Percentiles rank a stretch among this genome's conserved stretches.
Evolutionary conservation across 1,140 invertebrate genomes (phyloP).

Genomic region (Drosophila eugracilis): DNA sequence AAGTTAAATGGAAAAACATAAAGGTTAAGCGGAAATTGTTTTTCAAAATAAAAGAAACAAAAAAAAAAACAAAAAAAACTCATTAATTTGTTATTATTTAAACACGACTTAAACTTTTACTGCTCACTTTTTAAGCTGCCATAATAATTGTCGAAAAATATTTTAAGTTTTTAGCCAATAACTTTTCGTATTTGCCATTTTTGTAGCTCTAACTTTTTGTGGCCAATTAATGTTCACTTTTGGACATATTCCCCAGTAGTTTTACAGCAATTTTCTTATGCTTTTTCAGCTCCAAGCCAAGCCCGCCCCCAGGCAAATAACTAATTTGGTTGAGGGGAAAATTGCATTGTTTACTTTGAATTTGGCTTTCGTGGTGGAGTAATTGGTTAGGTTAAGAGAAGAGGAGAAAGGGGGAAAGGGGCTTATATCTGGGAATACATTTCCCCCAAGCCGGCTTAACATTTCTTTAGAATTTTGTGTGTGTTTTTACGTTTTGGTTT

Average conservation of each 20-base stretch:
- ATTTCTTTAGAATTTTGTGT: constrained; percentile 69
- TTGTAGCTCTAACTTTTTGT: constrained; percentile 16
- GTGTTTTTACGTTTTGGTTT: constrained; percentile 21
- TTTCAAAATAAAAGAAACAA: no score
- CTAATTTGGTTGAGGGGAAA: constrained; percentile 67
- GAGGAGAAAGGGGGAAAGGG: neutral
- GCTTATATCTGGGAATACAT: constrained; percentile 43
- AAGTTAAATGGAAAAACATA: neutral
- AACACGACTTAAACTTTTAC: no score
- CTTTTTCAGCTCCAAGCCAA: no score
- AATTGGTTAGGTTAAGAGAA: no score
- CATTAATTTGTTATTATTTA: no score
- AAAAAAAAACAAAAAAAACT: no score
- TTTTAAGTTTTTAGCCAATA: neutral
- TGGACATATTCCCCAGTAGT: constrained; percentile 45
- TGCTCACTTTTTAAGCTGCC: neutral
- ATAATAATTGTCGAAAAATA: neutral
- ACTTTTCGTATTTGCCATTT: neutral
- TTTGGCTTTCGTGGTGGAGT: constrained; percentile 23
- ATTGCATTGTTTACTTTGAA: constrained; percentile 70
- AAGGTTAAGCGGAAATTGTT: neutral
- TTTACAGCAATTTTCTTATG: constrained; percentile 42
- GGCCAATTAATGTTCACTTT: constrained; percentile 70
- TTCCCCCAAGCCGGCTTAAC: constrained; percentile 61
- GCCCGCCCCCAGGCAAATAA: constrained; percentile 39